Evolutionary conservation across 2,888 invertebrate species (phyloP), one percentile per base, ranked within the genome.

Genomic region (Melanargia galathea): DNA sequence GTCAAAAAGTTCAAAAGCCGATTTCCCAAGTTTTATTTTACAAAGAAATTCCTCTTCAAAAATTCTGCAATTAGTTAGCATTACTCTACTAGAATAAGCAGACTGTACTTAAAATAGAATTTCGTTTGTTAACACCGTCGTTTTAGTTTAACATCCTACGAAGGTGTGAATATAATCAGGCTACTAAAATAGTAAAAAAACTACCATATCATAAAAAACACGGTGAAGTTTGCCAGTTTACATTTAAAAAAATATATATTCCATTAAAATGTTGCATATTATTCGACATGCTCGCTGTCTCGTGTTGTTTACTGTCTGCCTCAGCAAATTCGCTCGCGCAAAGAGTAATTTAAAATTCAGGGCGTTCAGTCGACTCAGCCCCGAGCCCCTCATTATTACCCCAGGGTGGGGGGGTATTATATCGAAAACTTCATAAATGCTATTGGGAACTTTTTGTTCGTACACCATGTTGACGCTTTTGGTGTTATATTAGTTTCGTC

Each of bases 281-380:
- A 67, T 64, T 62, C 62, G 66, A 66, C 65, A 49, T 59, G 61
- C 63, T 58, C 64, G 64, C 54, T 60, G 63, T 64, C 52, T 64
- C 64, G 67, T 62, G 69, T 73, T 83, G 83, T 84, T 84, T 83
- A 80, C 80, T 71, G 75, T 81, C 82, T 81, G 81, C 78, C 80
- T 82, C 84, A 79, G 84, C 83, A 79, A 80, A 80, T 82, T 79
- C 76, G 78, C 81, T 76, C 80, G 80, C 80, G 81, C 82, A 85
- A 86, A 85, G 81, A 84, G 83, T 86, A 83, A 89, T 89, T 90
- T 88, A 82, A 88, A 90, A 88, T 87, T 86, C 87, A 84, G 82
- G 83, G 77, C 80, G 77, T 79, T 75, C 80, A 75, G 84, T 78
- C 77, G 78, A 77, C 78, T 71, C 72, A 69, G 76, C 77, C 75